Conservation (phyloP, 2,888 invertebrate genomes). For the Zootermopsis nevadensis region DNA sequence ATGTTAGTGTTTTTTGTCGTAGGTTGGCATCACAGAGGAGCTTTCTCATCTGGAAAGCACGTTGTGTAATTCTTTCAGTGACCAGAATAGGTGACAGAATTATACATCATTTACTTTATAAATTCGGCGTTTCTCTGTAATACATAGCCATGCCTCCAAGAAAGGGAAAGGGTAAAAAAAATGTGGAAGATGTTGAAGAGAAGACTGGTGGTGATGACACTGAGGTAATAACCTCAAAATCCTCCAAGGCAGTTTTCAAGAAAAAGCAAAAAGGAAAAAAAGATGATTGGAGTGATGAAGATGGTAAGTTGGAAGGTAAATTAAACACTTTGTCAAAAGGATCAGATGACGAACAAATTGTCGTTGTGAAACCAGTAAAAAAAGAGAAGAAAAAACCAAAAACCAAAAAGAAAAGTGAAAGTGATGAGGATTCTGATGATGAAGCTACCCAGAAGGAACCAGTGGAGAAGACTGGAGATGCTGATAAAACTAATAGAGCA, state of each 20-base stretch:
- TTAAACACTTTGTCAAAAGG: slow-evolving; percentile 53
- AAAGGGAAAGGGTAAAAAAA: slow-evolving; percentile 56
- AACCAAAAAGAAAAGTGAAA: slow-evolving; percentile 55
- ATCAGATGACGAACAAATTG: slow-evolving; percentile 54
- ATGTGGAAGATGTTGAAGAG: slow-evolving; percentile 52
- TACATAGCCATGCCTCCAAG: slow-evolving; percentile 54
- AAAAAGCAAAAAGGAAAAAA: slow-evolving; percentile 54
- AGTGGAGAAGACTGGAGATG: not conserved
- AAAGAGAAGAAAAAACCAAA: slow-evolving; percentile 62
- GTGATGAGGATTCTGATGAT: slow-evolving; percentile 50
- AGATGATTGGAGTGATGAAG: slow-evolving; percentile 59
- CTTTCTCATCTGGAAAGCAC: too few relatives aligned
- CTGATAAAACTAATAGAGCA: not conserved
- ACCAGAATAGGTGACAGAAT: too few relatives aligned
- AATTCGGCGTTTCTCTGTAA: too few relatives aligned
- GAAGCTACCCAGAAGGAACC: slow-evolving; percentile 42
- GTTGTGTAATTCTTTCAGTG: too few relatives aligned
- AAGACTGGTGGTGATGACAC: slow-evolving; percentile 51
- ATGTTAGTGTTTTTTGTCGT: too few relatives aligned
- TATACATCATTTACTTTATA: too few relatives aligned
- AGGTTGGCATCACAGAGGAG: too few relatives aligned
- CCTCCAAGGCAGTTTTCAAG: slow-evolving; percentile 50
- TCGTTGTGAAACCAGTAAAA: slow-evolving; percentile 56
- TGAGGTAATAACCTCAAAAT: slow-evolving; percentile 44
- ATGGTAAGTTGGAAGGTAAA: slow-evolving; percentile 53